Base-by-base conservation (phyloP, 1,140 invertebrate genomes). In the Cydia pomonella region DNA sequence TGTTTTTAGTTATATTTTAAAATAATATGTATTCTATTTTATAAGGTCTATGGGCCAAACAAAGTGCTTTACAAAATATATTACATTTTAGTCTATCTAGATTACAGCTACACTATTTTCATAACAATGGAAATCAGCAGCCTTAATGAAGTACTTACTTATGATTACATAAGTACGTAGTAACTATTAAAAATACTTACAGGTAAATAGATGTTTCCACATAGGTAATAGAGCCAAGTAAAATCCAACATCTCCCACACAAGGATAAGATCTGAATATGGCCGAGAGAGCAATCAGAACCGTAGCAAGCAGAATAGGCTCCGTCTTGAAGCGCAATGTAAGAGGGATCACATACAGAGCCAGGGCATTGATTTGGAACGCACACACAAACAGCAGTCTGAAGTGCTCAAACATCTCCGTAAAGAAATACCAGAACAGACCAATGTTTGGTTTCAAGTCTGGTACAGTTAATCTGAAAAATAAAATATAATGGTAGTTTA, bases 361-460 rank as follows among this genome's bases (percentile, higher is more conserved):
- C 69, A 98, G 95, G 1, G 97, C 97, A 93, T 99, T 99, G 73
- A 99, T 96, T 94, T 99, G 99, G 88, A 99, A 99, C 76, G 98
- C 97, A 84, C 96, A 98, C 1, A 99, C 96, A 93, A 99, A 99
- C 78, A 99, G 95, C 75, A 96, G 94, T 72, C 98, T 95, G 85
- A 99, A 99, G 92, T 99, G 99, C 84, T 99, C 98, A 95, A 99
- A 99, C 97, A 99, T 99, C 94, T 99, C 99, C 0, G 98, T 99
- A 87, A 99, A 99, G 90, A 99, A 99, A 89, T 99, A 99, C 99
- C 99, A 99, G 90, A 99, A 99, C 0, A 99, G 93, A 3, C 99
- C 99, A 84, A 99, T 97, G 87, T 99, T 99, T 25, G 99, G 99
- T 79, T 97, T 97, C 64, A 99, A 93, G 93, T 99, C 98, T 25